phyloP scores from a whole-genome alignment of 35 echinoderm and acorn worm species.

The Ptychodera flava region DNA sequence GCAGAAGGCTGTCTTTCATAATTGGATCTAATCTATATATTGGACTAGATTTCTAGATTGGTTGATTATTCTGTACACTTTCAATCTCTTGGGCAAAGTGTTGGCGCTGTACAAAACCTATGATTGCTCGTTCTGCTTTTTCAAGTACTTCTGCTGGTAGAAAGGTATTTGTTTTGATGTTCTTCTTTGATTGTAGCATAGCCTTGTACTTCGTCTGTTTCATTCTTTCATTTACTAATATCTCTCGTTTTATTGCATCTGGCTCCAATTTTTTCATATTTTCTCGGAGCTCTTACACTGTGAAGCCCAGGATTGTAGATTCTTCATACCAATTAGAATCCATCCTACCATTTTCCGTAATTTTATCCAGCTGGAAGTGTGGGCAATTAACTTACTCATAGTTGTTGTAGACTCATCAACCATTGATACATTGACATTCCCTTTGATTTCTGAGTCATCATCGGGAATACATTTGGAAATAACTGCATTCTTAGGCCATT shows the following conservation, averaged over 20 bases:
- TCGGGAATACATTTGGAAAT: neutral
- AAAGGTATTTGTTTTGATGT: neutral
- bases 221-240: too few relatives aligned
- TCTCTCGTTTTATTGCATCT: constrained; percentile 17
- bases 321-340: constrained; percentile 20
- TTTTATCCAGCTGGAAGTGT: constrained; percentile 25
- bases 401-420: neutral
- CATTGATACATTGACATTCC: neutral
- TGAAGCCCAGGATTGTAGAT: neutral
- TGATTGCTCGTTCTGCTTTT: constrained; percentile 16
- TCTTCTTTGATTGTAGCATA: neutral
- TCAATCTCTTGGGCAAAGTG: constrained; percentile 5
- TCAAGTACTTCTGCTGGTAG: constrained; percentile 22
- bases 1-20: neutral
- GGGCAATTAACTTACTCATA: constrained; percentile 10
- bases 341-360: constrained; percentile 25
- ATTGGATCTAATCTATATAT: neutral
- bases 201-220: too few relatives aligned
- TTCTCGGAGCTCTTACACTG: neutral
- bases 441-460: too few relatives aligned
- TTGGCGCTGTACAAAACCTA: constrained; percentile 16
- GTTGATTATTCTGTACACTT: neutral
- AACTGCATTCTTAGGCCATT: constrained; percentile 12
- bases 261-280: neutral
- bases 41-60: neutral